Evolutionary conservation across 2,888 invertebrate genomes (phyloP), one percentile per base, ranked within the genome.

Genomic region (Brachycybe producta): DNA sequence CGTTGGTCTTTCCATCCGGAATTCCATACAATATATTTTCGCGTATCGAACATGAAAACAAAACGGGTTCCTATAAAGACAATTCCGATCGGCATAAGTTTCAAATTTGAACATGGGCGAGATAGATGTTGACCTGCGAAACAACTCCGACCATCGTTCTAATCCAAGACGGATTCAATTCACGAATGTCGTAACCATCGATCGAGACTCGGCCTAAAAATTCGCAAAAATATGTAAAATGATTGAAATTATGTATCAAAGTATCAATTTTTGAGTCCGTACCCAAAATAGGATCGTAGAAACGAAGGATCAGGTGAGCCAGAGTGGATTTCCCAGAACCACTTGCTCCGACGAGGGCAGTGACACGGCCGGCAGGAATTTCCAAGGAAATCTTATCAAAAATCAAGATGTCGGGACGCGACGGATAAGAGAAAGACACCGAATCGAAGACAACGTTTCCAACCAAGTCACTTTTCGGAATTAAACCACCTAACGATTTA

Each of bases 321-420:
- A 95, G 71, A 0, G 97, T 95, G 43, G 90, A 91, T 68, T 97
- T 97, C 0, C 97, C 97, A 24, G 87, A 87, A 0, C 95, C 95
- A 52, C 91, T 92, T 0, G 86, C 73, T 0, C 95, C 95, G 0
- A 97, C 80, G n/a, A 82, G 73, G 0, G 91, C 91, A 8, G 85
- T 77, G 0, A 85, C 78, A 55, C 77, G 75, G 8, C 81, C 80
- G 0, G 81, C 77, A 1, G 74, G 71, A 3, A 88, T 70, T 5
- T 70, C 71, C 27, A 91, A 70, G 56, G 70, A 75, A 21, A 91
- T 71, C 26, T 78, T 74, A 42, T 75, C 72, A 47, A 91, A 71
- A 2, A 85, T 74, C 2, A 62, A 57, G 19, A 67, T 65, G 24
- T 79, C 75, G 0, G 71, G 65, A 42, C 82, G 72, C 0, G 77